These are phyloP conservation scores for Drosophila recens DNA, from an alignment of 2,888 invertebrate genomes.

Conservation along the genomic window DNA sequence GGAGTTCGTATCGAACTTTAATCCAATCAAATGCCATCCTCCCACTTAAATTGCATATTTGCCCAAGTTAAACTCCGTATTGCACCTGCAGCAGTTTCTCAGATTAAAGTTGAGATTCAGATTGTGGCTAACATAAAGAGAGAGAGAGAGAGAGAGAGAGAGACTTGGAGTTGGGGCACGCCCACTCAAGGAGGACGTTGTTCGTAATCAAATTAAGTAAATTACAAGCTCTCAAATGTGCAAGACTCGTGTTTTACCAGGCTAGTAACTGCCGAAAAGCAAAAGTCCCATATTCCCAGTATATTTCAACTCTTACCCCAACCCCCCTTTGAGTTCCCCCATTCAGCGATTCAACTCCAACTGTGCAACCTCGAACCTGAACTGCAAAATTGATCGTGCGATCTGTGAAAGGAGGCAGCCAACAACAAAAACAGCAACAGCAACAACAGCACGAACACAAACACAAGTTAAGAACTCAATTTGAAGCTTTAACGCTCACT, in stretches of 20 bases:
- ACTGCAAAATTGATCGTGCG: slow-evolving; percentile 55
- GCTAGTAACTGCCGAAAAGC: slow-evolving; percentile 78
- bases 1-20: slow-evolving; percentile 1
- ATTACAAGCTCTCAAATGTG: slow-evolving; percentile 81
- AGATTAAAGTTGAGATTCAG: slow-evolving; percentile 5
- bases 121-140: not conserved
- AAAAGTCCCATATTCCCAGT: slow-evolving; percentile 33
- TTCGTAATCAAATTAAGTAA: slow-evolving; percentile 80
- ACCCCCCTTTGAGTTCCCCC: not conserved
- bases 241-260: slow-evolving; percentile 78
- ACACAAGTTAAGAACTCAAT: slow-evolving; percentile 75
- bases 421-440: slow-evolving; percentile 10
- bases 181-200: slow-evolving; percentile 50
- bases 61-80: slow-evolving; percentile 25
- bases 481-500: slow-evolving; percentile 48
- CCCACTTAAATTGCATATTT: slow-evolving; percentile 58
- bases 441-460: slow-evolving; percentile 11
- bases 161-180: slow-evolving; percentile 28
- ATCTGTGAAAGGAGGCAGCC: slow-evolving; percentile 43
- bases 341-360: not conserved
- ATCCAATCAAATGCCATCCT: slow-evolving; percentile 30
- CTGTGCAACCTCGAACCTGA: slow-evolving; percentile 29
- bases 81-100: slow-evolving; percentile 57
- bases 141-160: not conserved
- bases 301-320: not conserved